phyloP scores from a whole-genome alignment of 2,113 vertebrate genomes.

The Gopherus evgoodei region DNA sequence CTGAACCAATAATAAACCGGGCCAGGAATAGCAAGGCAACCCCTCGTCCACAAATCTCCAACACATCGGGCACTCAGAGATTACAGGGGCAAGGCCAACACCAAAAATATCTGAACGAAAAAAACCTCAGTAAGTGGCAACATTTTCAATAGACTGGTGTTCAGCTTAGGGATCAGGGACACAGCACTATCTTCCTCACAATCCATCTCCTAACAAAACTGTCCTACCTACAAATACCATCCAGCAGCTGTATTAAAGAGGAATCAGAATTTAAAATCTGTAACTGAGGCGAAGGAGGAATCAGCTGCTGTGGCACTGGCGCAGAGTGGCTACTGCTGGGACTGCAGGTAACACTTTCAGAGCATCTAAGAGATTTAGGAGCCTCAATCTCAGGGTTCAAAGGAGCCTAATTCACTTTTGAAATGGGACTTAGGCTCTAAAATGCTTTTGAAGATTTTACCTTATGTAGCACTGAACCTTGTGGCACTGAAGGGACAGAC shows the following conservation, averaged over 20 bases:
- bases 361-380: background rate
- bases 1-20: background rate
- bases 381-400: background rate
- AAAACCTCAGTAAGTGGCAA: background rate
- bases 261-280: background rate
- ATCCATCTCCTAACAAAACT: background rate
- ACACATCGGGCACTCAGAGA: fast-evolving
- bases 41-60: background rate
- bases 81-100: background rate
- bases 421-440: background rate
- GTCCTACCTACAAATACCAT: background rate
- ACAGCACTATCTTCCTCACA: background rate
- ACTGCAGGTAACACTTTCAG: background rate
- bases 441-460: background rate
- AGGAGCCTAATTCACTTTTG: background rate
- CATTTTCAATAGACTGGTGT: fast-evolving
- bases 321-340: background rate
- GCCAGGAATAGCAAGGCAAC: background rate
- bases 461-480: background rate
- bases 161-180: background rate
- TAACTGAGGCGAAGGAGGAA: background rate
- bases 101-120: background rate
- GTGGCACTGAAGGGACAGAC: background rate
- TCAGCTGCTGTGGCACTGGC: background rate
- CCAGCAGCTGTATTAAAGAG: background rate